Evolutionary conservation across 2,797 vertebrate species (phyloP).

Genomic region (Petrocephalus sullivani): DNA sequence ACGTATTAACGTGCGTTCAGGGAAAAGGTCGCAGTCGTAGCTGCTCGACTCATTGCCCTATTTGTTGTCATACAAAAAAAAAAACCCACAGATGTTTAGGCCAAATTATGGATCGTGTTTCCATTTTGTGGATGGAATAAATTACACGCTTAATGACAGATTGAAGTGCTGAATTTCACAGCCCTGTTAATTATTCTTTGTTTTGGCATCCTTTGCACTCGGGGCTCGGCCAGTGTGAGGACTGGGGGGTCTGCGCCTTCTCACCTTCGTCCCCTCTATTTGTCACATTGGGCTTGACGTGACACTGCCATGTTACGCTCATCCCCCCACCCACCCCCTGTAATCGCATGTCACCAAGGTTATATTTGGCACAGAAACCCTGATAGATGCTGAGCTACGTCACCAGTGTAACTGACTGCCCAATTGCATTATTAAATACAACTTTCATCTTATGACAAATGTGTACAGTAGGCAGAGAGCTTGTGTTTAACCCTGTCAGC

Average conservation of each 20-base stretch:
- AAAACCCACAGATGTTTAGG: neutral
- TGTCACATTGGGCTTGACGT: neutral
- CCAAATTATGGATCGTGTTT: neutral
- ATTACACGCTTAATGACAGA: neutral
- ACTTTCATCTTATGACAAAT: neutral
- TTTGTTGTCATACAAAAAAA: neutral
- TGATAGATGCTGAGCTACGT: neutral
- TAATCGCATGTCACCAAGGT: neutral
- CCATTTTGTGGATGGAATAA: neutral
- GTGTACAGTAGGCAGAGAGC: neutral
- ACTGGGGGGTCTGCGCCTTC: neutral
- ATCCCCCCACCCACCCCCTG: neutral
- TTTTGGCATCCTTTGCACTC: neutral
- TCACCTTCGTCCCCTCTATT: neutral
- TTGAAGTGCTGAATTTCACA: neutral
- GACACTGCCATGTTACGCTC: neutral
- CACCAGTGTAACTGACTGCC: neutral
- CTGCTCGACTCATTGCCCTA: neutral
- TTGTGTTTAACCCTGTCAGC: neutral
- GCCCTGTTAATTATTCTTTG: neutral
- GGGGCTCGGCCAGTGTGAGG: neutral
- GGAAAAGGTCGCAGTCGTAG: neutral
- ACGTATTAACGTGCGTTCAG: neutral
- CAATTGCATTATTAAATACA: neutral
- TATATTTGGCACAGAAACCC: neutral